Base-by-base conservation (phyloP, 2,888 invertebrate species). In the Polydrusus tereticollis region DNA sequence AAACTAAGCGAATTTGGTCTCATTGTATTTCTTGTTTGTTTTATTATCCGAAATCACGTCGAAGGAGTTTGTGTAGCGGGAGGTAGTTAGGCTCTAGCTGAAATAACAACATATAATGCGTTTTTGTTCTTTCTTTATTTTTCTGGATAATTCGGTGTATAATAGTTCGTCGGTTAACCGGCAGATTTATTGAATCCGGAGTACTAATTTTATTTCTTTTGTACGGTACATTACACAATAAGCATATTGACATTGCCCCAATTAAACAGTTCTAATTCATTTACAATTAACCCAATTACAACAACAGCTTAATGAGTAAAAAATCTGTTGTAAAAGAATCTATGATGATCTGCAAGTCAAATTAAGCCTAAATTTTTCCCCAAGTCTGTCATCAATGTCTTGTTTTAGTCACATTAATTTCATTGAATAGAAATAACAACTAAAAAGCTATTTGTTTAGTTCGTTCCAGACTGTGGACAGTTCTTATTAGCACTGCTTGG, bases 281-380 rank as follows among this genome's bases (percentile, higher is more conserved):
- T 52, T 68, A 23, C 65, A 55, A n/a, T 59, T 62, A 43, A 60
- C 33, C 57, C 16, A 65, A 47, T 69, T 55, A 52, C 60, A 47
- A 47, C 16, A 50, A 21, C 55, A 62, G 38, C 26, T 60, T 62
- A 68, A 69, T 69, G 59, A 45, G 14, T 23, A 68, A 71, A 60
- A 74, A 71, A 74, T 71, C 36, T 74, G 71, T 57, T 50, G 23
- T 43, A 29, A 50, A 69, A 58, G 45, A 47, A 65, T 57, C 52
- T 18, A 14, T 43, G 33, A 23, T 26, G 8, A 72, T 72, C 58
- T 72, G 72, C 63, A 72, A 62, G 62, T 72, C 67, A 72, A 62
- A 72, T 72, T 57, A 67, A 38, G 26, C 58, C 47, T 67, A 67
- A 68, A 72, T 72, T 65, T 60, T 59, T 55, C 4, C 29, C 18